Evolutionary conservation across 2,113 vertebrate genomes (phyloP).

Genomic region (Panthera leo): DNA sequence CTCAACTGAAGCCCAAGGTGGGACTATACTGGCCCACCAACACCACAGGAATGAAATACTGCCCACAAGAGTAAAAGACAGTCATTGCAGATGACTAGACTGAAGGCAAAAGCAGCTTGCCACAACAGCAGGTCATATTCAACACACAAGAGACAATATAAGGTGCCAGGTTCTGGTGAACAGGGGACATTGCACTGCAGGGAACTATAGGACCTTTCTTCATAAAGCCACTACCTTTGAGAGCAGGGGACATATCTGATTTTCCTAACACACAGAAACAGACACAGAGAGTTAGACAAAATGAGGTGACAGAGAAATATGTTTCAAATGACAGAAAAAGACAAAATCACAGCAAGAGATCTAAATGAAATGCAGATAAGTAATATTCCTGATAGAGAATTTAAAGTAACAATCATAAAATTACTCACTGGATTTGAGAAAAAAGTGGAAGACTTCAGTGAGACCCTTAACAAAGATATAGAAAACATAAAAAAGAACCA

Average conservation of each 20-base stretch:
- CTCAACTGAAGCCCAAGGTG: not conserved
- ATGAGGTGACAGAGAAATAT: not conserved
- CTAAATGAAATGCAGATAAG: not conserved
- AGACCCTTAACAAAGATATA: not conserved
- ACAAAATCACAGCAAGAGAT: not conserved
- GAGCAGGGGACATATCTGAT: not conserved
- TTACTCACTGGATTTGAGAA: not conserved
- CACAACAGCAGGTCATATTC: not conserved
- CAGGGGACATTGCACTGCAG: not conserved
- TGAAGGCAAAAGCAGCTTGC: not conserved
- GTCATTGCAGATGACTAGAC: not conserved
- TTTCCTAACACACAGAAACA: not conserved
- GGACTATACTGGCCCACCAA: not conserved
- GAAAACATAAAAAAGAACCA: not conserved
- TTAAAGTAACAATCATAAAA: not conserved
- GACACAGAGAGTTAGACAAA: not conserved
- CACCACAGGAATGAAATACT: not conserved
- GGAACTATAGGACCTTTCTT: not conserved
- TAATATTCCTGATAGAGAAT: not conserved
- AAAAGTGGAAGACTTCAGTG: not conserved
- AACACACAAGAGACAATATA: not conserved
- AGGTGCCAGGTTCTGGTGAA: not conserved
- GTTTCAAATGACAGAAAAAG: not conserved
- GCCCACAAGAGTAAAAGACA: not conserved
- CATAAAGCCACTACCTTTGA: not conserved